phyloP scores from a whole-genome alignment of 1,140 invertebrate species.

The Palaemon carinicauda region DNA sequence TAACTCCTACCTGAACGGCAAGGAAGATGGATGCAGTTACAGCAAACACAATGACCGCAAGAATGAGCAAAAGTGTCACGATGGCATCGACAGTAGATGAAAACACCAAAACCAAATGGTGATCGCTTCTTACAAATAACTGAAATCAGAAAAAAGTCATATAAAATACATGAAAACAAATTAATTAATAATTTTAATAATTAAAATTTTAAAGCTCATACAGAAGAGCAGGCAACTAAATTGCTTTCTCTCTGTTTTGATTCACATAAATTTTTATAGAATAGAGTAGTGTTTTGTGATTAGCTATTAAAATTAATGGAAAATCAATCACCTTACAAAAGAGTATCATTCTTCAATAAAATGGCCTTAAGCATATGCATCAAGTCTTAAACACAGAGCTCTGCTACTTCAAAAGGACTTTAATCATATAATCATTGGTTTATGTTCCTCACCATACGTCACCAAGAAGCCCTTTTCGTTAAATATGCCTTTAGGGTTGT shows the following conservation, averaged over 20 bases:
- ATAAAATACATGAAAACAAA: not conserved
- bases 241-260: not conserved
- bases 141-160: not conserved
- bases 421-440: no score
- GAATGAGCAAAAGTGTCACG: constrained; percentile 62
- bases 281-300: no score
- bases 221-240: constrained; percentile 49
- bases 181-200: not conserved
- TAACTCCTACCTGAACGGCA: constrained; percentile 69
- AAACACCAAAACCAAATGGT: constrained; percentile 71
- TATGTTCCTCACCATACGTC: no score
- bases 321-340: no score
- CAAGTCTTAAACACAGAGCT: no score
- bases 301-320: no score
- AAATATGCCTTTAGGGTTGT: no score
- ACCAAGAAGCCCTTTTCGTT: no score
- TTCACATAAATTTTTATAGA: no score
- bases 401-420: no score
- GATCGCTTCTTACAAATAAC: constrained; percentile 61
- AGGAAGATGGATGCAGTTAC: constrained; percentile 70
- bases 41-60: constrained; percentile 62
- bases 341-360: no score
- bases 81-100: constrained; percentile 71
- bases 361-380: no score
- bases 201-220: not conserved